These are phyloP conservation scores for Chymomyza costata DNA, from an alignment of 1,140 invertebrate species.

Conservation along the genomic window DNA sequence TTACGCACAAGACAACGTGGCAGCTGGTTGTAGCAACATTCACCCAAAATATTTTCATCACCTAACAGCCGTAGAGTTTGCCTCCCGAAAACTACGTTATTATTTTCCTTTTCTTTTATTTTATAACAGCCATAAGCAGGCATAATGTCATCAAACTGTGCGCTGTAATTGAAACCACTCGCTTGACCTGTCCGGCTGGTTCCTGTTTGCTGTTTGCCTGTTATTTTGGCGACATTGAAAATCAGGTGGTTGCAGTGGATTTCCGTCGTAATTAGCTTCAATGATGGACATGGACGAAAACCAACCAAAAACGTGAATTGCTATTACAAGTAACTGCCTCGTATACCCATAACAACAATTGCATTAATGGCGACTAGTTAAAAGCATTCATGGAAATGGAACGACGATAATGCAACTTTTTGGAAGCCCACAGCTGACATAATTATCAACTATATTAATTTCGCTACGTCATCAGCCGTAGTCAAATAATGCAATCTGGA, in stretches of 20 bases:
- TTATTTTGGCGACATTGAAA: slow-evolving; percentile 29
- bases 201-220: slow-evolving; percentile 11
- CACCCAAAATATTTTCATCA: too few relatives aligned
- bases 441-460: too few relatives aligned
- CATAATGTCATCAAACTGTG: slow-evolving; percentile 53
- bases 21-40: too few relatives aligned
- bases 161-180: slow-evolving; percentile 34
- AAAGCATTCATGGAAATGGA: slow-evolving; percentile 13
- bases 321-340: slow-evolving; percentile 23
- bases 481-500: slow-evolving; percentile 10
- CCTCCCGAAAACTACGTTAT: too few relatives aligned
- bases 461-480: too few relatives aligned
- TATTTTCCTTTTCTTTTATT: too few relatives aligned
- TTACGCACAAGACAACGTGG: too few relatives aligned
- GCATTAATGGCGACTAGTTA: slow-evolving; percentile 7
- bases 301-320: slow-evolving; percentile 24
- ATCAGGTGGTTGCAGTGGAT: slow-evolving; percentile 17
- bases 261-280: slow-evolving; percentile 29
- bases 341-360: slow-evolving; percentile 23
- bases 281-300: slow-evolving; percentile 15
- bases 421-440: slow-evolving; percentile 16
- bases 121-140: too few relatives aligned
- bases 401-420: slow-evolving; percentile 28
- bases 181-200: slow-evolving; percentile 20
- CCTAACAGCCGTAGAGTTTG: too few relatives aligned